Conservation (phyloP, 2,888 invertebrate genomes). For the Thyatira batis region DNA sequence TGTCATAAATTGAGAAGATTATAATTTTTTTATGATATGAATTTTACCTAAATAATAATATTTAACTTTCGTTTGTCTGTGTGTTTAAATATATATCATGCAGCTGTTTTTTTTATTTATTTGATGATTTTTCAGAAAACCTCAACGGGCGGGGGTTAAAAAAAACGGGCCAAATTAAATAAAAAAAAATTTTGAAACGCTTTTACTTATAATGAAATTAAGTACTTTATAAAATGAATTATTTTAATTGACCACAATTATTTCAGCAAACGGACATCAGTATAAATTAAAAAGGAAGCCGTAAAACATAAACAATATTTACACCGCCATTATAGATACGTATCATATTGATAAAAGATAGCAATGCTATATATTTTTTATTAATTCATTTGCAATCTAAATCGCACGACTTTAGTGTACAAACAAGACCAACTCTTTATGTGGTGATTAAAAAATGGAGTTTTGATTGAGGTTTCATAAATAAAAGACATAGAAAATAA, state of each 20-base stretch:
- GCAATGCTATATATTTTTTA: conserved; percentile 54
- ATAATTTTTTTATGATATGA: background rate
- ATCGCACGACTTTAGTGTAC: conserved; percentile 46
- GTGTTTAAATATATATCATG: no score
- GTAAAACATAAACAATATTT: conserved; percentile 46
- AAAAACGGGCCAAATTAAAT: no score
- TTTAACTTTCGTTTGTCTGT: no score
- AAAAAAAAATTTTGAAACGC: no score
- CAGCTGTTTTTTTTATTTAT: no score
- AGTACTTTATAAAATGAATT: background rate
- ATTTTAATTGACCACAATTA: background rate
- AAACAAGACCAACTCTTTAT: conserved; percentile 23
- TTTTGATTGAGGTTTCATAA: background rate
- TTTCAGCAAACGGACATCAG: background rate
- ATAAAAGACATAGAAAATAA: conserved; percentile 1
- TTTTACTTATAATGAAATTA: no score
- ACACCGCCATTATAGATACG: conserved; percentile 53
- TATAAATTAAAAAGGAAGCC: conserved; percentile 18
- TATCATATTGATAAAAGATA: conserved; percentile 56
- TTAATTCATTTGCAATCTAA: conserved; percentile 68
- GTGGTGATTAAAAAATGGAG: conserved; percentile 15
- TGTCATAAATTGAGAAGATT: background rate
- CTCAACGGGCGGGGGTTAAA: no score
- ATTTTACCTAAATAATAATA: no score
- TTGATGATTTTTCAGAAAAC: no score